These are phyloP conservation scores for Pogonophryne albipinna DNA, from an alignment of 2,797 vertebrate species.

Conservation along the genomic window DNA sequence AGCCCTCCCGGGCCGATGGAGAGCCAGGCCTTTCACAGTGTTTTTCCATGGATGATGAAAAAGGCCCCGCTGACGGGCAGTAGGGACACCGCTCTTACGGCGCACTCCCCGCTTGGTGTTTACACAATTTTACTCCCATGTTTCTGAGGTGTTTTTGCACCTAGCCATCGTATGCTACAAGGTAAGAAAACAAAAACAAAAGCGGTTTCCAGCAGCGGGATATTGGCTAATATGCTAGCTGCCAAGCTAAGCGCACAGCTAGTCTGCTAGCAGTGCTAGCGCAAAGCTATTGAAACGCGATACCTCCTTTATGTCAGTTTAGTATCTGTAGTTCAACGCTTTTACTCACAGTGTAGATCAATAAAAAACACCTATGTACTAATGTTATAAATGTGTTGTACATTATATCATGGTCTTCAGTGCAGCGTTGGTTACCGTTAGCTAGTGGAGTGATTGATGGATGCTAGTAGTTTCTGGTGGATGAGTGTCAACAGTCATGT, in stretches of 20 bases:
- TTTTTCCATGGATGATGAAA: constrained; percentile 81
- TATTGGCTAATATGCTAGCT: constrained; percentile 52
- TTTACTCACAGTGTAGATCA: accelerated
- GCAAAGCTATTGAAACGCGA: constrained; percentile 12
- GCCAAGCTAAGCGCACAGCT: constrained; percentile 54
- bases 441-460: constrained; percentile 31
- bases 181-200: constrained; percentile 64
- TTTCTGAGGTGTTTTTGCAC: constrained; percentile 22
- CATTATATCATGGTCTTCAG: neutral
- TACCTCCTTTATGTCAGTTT: constrained; percentile 1
- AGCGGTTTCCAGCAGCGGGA: constrained; percentile 24
- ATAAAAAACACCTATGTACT: neutral
- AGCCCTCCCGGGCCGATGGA: constrained; percentile 79
- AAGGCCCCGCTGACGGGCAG: constrained; percentile 79
- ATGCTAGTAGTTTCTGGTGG: constrained; percentile 33
- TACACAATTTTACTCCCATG: neutral
- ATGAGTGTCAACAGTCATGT: neutral
- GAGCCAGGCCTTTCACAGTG: constrained; percentile 77
- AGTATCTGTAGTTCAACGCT: accelerated
- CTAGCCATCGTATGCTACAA: neutral
- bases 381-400: neutral
- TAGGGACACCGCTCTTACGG: constrained; percentile 67
- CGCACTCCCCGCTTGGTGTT: constrained; percentile 30
- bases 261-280: constrained; percentile 51
- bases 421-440: neutral